These are phyloP conservation scores for Typhlichthys subterraneus DNA, from an alignment of 2,797 vertebrate genomes.

Conservation along the genomic window DNA sequence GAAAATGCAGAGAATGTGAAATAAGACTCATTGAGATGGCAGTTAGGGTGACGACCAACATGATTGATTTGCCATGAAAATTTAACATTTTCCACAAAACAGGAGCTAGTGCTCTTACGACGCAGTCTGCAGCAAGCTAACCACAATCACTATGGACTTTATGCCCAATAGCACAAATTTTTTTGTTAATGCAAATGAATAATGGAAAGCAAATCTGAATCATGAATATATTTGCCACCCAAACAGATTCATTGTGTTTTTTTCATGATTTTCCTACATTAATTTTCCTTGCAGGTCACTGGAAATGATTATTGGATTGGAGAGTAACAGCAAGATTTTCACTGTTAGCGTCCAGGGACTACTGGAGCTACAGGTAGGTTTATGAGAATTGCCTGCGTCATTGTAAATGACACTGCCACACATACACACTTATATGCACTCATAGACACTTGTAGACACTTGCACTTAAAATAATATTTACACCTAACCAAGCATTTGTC, in stretches of 20 bases:
- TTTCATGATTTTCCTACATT: constrained; percentile 15
- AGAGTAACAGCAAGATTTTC: constrained; percentile 93
- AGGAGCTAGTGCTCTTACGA: constrained; percentile 56
- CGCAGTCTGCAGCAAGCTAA: constrained; percentile 35
- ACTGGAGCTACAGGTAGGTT: constrained; percentile 90
- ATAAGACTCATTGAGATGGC: constrained; percentile 64
- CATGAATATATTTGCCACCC: constrained; percentile 5
- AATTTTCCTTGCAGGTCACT: constrained; percentile 79
- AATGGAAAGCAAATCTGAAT: constrained; percentile 7
- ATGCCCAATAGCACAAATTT: constrained; percentile 8
- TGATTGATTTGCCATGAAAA: constrained; percentile 73
- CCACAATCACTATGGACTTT: constrained; percentile 20
- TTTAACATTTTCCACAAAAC: constrained; percentile 68
- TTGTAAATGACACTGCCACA: neutral
- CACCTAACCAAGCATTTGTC: neutral
- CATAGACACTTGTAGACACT: neutral
- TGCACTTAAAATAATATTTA: neutral
- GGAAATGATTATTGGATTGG: constrained; percentile 91
- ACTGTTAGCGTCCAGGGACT: constrained; percentile 90
- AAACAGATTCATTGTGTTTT: constrained; percentile 3
- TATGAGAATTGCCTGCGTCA: neutral
- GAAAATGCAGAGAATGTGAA: constrained; percentile 74
- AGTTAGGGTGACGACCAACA: constrained; percentile 63
- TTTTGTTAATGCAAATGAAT: constrained; percentile 6
- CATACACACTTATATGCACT: neutral